phyloP scores from a whole-genome alignment of 35 echinoderm and acorn worm genomes.

The Stichopus chloronotus region DNA sequence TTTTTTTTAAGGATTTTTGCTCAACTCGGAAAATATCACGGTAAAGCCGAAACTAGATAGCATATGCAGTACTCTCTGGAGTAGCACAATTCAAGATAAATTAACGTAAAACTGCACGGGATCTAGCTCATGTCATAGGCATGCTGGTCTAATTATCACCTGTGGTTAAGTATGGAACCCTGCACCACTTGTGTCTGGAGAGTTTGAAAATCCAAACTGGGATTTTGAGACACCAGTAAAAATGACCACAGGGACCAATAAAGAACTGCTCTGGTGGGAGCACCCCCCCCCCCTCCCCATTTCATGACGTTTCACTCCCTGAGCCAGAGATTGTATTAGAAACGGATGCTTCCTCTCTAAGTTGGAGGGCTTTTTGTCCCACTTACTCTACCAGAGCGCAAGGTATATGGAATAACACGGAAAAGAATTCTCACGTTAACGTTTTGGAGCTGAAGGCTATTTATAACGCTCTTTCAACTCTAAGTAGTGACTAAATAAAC shows the following conservation, averaged over 20 bases:
- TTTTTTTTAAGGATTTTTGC: slow-evolving; percentile 68
- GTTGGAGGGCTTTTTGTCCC: slow-evolving; percentile 35
- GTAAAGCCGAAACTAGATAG: slow-evolving; percentile 24
- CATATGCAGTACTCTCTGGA: slow-evolving; percentile 20
- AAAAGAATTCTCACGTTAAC: background rate
- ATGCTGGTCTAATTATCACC: slow-evolving; percentile 49
- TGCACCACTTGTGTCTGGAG: slow-evolving; percentile 42
- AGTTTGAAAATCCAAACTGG: background rate
- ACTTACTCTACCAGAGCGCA: slow-evolving; percentile 28
- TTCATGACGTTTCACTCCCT: background rate
- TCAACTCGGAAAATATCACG: slow-evolving; percentile 50
- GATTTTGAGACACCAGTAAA: slow-evolving; percentile 20
- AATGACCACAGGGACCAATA: background rate
- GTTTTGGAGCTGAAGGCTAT: background rate
- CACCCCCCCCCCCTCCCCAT: background rate
- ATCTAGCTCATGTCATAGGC: slow-evolving; percentile 47
- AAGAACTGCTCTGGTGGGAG: slow-evolving; percentile 47
- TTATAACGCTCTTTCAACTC: background rate
- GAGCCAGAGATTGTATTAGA: slow-evolving; percentile 23
- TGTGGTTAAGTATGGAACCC: slow-evolving; percentile 46
- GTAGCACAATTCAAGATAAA: slow-evolving; percentile 28
- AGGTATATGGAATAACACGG: background rate
- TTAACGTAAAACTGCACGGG: background rate
- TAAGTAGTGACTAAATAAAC: background rate
- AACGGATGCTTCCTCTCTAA: slow-evolving; percentile 45